phyloP scores from a whole-genome alignment of 1,140 invertebrate species.

The Glossosoma conforme region DNA sequence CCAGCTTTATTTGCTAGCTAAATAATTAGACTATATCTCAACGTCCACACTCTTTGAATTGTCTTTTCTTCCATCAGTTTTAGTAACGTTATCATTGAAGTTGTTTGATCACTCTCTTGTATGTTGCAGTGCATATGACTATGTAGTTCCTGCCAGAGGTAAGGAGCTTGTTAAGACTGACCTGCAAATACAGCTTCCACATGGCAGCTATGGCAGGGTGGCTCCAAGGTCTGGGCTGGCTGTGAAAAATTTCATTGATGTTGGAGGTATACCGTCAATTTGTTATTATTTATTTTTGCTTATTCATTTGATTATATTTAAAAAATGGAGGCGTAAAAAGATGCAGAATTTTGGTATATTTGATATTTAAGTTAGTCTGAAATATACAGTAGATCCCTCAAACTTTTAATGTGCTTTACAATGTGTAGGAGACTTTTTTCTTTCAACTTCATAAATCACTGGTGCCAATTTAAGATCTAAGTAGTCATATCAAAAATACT shows the following conservation, averaged over 20 bases:
- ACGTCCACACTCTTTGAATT: not conserved
- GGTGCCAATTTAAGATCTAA: too few species aligned
- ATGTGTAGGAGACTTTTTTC: too few species aligned
- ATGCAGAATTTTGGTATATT: too few species aligned
- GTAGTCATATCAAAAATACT: too few species aligned
- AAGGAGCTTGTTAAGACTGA: slow-evolving; percentile 90
- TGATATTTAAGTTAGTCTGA: too few species aligned
- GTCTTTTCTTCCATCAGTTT: not conserved
- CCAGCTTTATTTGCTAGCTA: slow-evolving; percentile 14
- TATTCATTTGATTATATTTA: too few species aligned
- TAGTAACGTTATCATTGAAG: not conserved
- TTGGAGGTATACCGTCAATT: slow-evolving; percentile 63
- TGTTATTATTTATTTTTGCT: slow-evolving; percentile 6
- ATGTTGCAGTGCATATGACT: slow-evolving; percentile 77
- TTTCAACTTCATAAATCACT: too few species aligned
- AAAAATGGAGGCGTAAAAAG: too few species aligned
- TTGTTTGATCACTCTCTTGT: slow-evolving; percentile 30
- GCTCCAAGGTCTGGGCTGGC: slow-evolving; percentile 96
- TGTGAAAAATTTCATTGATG: slow-evolving; percentile 93
- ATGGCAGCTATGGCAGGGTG: slow-evolving; percentile 90
- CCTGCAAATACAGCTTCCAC: slow-evolving; percentile 79
- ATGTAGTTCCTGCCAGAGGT: slow-evolving; percentile 73
- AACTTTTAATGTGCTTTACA: too few species aligned
- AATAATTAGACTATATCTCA: not conserved
- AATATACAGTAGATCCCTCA: too few species aligned